Percentiles rank a stretch among this genome's conserved stretches.
These are phyloP conservation scores for Drosophila fuyamai DNA, from an alignment of 1,140 invertebrate species.

Conservation along the genomic window DNA sequence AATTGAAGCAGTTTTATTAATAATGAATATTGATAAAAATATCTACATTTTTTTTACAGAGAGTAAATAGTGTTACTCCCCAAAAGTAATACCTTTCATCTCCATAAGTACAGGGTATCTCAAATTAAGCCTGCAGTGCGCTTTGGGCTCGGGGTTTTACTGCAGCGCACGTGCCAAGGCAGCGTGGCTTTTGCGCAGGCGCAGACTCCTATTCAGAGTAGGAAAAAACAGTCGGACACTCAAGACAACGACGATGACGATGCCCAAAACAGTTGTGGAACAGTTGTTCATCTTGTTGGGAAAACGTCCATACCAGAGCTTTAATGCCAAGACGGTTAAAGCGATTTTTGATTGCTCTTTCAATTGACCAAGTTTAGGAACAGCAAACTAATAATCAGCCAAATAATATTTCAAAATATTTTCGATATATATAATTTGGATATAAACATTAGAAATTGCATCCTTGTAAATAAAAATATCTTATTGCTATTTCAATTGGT, in stretches of 20 bases:
- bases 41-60: too few relatives aligned
- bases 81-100: neutral
- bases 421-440: too few relatives aligned
- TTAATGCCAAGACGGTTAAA: neutral
- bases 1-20: too few relatives aligned
- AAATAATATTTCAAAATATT: too few relatives aligned
- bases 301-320: slow-evolving; percentile 33
- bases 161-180: slow-evolving; percentile 75
- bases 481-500: neutral
- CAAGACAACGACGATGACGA: slow-evolving; percentile 41
- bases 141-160: slow-evolving; percentile 27
- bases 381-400: neutral
- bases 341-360: slow-evolving; percentile 5
- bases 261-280: slow-evolving; percentile 54
- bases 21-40: too few relatives aligned
- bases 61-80: too few relatives aligned
- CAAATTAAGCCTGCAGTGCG: slow-evolving; percentile 46
- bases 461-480: neutral
- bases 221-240: slow-evolving; percentile 31
- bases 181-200: slow-evolving; percentile 63
- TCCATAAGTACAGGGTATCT: slow-evolving; percentile 11
- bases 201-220: slow-evolving; percentile 32
- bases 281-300: slow-evolving; percentile 42
- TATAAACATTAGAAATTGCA: too few relatives aligned
- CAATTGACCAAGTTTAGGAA: neutral